Base-by-base conservation (phyloP, 2,113 vertebrate species). In the Cyprinodon brontotheroides region DNA sequence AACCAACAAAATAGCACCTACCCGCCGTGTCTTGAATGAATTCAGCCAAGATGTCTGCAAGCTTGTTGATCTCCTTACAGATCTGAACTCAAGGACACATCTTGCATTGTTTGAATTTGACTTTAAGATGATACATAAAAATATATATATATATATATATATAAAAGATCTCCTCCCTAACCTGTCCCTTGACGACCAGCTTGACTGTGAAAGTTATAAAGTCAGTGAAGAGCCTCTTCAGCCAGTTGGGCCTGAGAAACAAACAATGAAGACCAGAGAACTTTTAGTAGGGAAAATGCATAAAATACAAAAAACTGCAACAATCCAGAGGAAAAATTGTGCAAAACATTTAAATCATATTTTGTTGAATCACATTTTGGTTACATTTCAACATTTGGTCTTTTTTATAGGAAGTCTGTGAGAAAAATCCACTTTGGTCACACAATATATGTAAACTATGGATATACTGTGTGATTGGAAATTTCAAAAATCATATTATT, bases 131-230 rank as follows among this genome's bases (percentile, higher is more conserved):
- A 47, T 20, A 29, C 29, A 8, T 5, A 3, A 36, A 68, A 5
- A 29, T 29, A 29, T 29, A 29, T 29, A 29, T 29, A 29, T 29
- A 29, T 29, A 29, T 29, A 29, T 29, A 29, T 29, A 29, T 4
- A 29, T 29, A 29, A 29, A 29, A 29, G 6, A 39, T 59, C 10
- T 40, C n/a, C 1, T 3, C 13, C 59, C 92, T 94, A 82, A 97
- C 97, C 96, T 97, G 96, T 0, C 93, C 89, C 79, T 95, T 97
- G 64, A 97, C 89, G 53, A 94, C 91, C 69, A 97, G 69, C 88
- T 96, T 96, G 71, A 97, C 87, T 1, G 96, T 96, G 70, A 97
- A 96, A 40, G 95, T 96, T 85, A 97, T 92, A 88, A 97, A 95
- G 77, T 97, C 91, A 0, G 94, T 96, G 85, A 97, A 97, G 29